Percentiles rank a stretch among this genome's conserved stretches.
Evolutionary conservation across 1,140 invertebrate genomes (phyloP).

Genomic region (Neodiprion lecontei): DNA sequence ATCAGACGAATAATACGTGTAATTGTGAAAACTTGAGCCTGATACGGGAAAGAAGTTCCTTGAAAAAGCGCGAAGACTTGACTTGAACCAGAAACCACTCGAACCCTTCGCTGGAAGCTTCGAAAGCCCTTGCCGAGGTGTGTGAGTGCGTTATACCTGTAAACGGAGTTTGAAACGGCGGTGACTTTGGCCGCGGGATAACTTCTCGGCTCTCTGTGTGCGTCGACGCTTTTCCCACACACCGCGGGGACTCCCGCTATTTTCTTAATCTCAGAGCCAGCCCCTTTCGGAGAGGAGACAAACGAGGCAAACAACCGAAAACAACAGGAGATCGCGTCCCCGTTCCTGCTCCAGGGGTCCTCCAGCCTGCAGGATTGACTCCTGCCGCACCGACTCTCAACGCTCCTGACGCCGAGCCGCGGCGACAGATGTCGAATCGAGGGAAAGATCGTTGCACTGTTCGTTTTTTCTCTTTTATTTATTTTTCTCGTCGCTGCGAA

Average conservation of each 20-base stretch:
- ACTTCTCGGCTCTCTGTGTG: background rate
- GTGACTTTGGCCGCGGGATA: no score
- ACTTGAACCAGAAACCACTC: no score
- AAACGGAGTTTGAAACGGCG: no score
- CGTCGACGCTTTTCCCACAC: slow-evolving; percentile 41
- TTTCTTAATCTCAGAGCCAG: slow-evolving; percentile 46
- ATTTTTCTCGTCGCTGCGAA: background rate
- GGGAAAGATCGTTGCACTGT: background rate
- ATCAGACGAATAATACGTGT: no score
- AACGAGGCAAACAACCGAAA: slow-evolving; percentile 31
- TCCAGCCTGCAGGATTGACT: slow-evolving; percentile 27
- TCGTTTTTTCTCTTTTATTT: background rate
- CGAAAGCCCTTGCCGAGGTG: no score
- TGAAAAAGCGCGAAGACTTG: no score
- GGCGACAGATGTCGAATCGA: background rate
- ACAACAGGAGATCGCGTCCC: slow-evolving; percentile 35
- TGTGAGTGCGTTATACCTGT: no score
- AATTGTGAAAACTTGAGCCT: no score
- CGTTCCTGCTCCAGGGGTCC: slow-evolving; percentile 8
- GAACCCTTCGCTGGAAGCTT: no score
- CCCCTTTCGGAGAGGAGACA: slow-evolving; percentile 34
- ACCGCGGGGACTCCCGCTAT: slow-evolving; percentile 47
- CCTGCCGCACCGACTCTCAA: slow-evolving; percentile 31
- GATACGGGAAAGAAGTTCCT: no score
- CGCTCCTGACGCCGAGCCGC: background rate